Evolutionary conservation across 2,113 vertebrate genomes (phyloP), one percentile per base, ranked within the genome.

Genomic region (Sebastes schlegelii): DNA sequence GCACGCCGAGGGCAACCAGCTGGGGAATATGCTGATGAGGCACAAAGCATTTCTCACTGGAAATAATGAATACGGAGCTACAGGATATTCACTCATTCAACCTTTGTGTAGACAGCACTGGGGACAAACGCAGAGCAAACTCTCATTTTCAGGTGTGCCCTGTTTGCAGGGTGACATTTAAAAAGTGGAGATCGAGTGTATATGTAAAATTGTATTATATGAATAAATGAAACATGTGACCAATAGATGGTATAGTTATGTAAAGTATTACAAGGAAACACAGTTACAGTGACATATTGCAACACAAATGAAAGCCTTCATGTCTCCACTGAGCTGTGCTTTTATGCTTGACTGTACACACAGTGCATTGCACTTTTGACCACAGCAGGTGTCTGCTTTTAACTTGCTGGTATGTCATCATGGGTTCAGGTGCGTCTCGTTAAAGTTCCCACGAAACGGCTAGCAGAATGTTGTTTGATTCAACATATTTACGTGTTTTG

Each of bases 21-120:
- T 83, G 83, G 85, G 77, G 86, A 92, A 90, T 84, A 84, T 91
- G 92, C 92, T 92, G 92, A 93, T 80, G 78, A 84, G 69, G 88
- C 89, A 90, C 83, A 80, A 77, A 79, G 70, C 87, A 88, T 80
- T 88, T 58, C 83, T 91, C 91, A 86, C 85, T 42, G 74, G 73
- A 83, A 81, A 79, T 88, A 91, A 92, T 91, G 90, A 93, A 92
- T 42, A 55, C 1, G 8, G 74, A 83, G 65, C 68, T 73, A 75
- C 79, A 79, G 83, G 72, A 85, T 90, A 86, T 84, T 91, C 80
- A 82, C 75, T 89, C 88, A 84, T 86, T 86, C 86, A 85, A 72
- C 87, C 88, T 86, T 88, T 89, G 80, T 88, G 91, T 79, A 84
- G 86, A 88, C 85, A 80, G 82, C 77, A 19, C 40, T 21, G 19